Conservation (phyloP, 2,888 invertebrate species). For the Odontomyia ornata region DNA sequence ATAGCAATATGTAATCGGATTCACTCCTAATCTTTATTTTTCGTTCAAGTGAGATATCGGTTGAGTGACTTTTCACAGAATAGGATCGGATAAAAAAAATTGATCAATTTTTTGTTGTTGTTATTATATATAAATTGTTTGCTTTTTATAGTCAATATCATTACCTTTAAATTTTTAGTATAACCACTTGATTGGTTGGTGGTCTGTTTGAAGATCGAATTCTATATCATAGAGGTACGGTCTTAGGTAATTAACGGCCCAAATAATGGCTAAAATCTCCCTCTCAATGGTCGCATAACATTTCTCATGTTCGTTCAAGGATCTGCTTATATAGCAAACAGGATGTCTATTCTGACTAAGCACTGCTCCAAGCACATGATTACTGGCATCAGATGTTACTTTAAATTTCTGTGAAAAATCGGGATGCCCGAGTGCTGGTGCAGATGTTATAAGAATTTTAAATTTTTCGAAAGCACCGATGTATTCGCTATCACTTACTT, state of each 20-base stretch:
- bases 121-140: too few relatives aligned
- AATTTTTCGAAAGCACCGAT: slow-evolving; percentile 14
- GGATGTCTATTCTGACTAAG: neutral
- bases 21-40: too few relatives aligned
- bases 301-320: neutral
- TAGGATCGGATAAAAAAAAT: too few relatives aligned
- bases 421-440: neutral
- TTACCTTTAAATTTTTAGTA: too few relatives aligned
- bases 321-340: neutral
- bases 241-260: neutral
- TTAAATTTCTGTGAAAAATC: slow-evolving; percentile 2
- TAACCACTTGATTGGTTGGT: too few relatives aligned
- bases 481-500: neutral
- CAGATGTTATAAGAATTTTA: neutral
- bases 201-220: too few relatives aligned
- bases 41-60: too few relatives aligned
- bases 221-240: neutral
- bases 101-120: too few relatives aligned
- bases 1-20: too few relatives aligned
- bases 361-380: neutral
- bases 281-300: neutral
- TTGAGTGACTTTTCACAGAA: too few relatives aligned
- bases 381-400: slow-evolving; percentile 12
- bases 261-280: slow-evolving; percentile 4
- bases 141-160: too few relatives aligned